Evolutionary conservation across 2,797 vertebrate species (phyloP), one percentile per base, ranked within the genome.

Genomic region (Taenioides sp.): DNA sequence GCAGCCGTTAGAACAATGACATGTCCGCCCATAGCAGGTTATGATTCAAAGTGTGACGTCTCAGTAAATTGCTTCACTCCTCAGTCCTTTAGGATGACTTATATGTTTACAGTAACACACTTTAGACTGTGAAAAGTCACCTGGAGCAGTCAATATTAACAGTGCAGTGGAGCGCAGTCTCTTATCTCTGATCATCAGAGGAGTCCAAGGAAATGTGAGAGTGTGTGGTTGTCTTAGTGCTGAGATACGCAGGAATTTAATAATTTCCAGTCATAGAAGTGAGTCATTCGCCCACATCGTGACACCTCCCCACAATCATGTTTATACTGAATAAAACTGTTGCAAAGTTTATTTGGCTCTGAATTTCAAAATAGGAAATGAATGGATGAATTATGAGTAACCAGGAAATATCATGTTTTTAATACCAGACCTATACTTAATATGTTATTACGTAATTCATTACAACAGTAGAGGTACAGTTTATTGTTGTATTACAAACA

Each of bases 281-380:
- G 84, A 89, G 66, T 88, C 76, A 85, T 49, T 67, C 43, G 9
- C 43, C 73, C 75, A 58, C 65, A 69, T n/a, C 1, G 47, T 74
- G 22, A 70, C 67, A 75, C 67, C 67, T 76, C 62, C 61, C 37
- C 28, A 20, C 55, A 23, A 12, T 40, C 25, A 22, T 69, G 37
- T 66, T 74, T 70, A 31, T 23, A 43, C 17, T 64, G 31, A 40
- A 74, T 9, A 54, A 59, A 4, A 65, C 7, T 49, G 47, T 50
- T 50, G 47, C 65, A 31, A 18, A 10, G 23, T n/a, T 66, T 31
- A 28, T 50, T 50, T 27, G 3, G 50, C 22, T 1, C 7, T 65
- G 14, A n/a, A 52, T 66, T 66, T 18, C 25, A 31, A 57, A 49
- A 52, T 4, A 6, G 9, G 60, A 11, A n/a, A 62, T 62, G 18